phyloP scores from a whole-genome alignment of 2,888 invertebrate genomes.

The Plagodis dolabraria region DNA sequence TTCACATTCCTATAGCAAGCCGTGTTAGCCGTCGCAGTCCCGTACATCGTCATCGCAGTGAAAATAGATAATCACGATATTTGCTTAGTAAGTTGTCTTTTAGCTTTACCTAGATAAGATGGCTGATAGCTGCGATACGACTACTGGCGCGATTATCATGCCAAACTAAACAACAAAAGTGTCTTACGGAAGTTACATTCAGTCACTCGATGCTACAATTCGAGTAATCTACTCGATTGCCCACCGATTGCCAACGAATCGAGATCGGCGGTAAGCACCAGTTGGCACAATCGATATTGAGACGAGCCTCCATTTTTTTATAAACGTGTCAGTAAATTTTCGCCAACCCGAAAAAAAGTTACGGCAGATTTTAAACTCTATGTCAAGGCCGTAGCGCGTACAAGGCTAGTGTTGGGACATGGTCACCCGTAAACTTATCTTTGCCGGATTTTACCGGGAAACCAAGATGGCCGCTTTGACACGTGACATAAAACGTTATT shows the following conservation, averaged over 20 bases:
- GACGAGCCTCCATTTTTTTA: conserved; percentile 70
- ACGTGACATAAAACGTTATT: conserved; percentile 81
- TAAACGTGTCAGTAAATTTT: conserved; percentile 50
- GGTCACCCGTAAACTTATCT: conserved; percentile 48
- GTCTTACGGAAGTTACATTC: conserved; percentile 48
- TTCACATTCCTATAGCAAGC: no score
- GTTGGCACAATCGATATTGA: conserved; percentile 82
- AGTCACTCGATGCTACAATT: conserved; percentile 51
- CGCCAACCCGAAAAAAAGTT: conserved; percentile 40
- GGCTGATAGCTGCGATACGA: conserved; percentile 35
- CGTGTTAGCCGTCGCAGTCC: no score
- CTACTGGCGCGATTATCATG: conserved; percentile 33
- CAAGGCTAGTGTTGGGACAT: conserved; percentile 43
- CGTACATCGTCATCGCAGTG: neutral
- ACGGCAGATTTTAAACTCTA: conserved; percentile 58
- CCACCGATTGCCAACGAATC: conserved; percentile 69
- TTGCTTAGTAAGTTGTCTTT: conserved; percentile 26
- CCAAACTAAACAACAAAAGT: conserved; percentile 44
- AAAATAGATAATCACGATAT: conserved; percentile 14
- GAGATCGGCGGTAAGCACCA: conserved; percentile 80
- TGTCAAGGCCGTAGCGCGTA: conserved; percentile 56
- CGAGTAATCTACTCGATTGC: conserved; percentile 71
- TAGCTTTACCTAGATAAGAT: conserved; percentile 21
- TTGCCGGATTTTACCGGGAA: conserved; percentile 61
- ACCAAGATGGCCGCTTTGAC: conserved; percentile 77